phyloP scores from a whole-genome alignment of 2,888 invertebrate species.

The Yponomeuta evonymella region DNA sequence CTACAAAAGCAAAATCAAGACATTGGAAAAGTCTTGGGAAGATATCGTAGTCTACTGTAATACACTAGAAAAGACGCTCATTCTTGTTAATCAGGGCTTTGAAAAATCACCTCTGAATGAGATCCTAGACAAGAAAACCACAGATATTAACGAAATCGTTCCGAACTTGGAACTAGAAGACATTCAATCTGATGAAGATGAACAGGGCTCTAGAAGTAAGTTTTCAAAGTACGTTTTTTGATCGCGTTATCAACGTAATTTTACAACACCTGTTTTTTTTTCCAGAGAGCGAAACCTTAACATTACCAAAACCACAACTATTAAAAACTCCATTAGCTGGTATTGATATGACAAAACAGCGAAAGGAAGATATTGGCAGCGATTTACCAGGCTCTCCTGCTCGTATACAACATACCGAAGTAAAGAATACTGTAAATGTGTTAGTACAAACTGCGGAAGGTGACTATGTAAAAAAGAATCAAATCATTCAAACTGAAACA shows the following conservation, averaged over 20 bases:
- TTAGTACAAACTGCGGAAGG: constrained; percentile 42
- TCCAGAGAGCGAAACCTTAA: constrained; percentile 54
- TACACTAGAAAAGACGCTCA: constrained; percentile 49
- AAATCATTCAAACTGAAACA: constrained; percentile 46
- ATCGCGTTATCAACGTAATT: background rate
- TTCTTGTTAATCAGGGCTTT: constrained; percentile 54
- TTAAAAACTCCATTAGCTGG: constrained; percentile 29
- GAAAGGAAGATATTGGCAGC: constrained; percentile 19
- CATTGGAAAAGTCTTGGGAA: constrained; percentile 44
- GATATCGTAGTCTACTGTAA: constrained; percentile 46
- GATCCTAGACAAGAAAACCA: constrained; percentile 26
- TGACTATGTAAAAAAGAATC: constrained; percentile 28
- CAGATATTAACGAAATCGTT: constrained; percentile 24
- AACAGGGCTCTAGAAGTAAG: constrained; percentile 39
- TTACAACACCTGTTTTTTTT: constrained; percentile 26
- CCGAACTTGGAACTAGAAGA: constrained; percentile 46
- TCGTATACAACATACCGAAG: constrained; percentile 16
- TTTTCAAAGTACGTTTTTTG: constrained; percentile 11
- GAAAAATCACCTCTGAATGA: constrained; percentile 30
- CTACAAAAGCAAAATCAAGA: constrained; percentile 43
- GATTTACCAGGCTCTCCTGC: constrained; percentile 21
- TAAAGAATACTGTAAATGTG: constrained; percentile 27
- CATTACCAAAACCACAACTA: constrained; percentile 45
- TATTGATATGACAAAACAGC: constrained; percentile 22
- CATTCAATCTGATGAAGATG: constrained; percentile 52